Evolutionary conservation across 1,140 invertebrate genomes (phyloP).

Genomic region (Macrotrachela quadricornifera): DNA sequence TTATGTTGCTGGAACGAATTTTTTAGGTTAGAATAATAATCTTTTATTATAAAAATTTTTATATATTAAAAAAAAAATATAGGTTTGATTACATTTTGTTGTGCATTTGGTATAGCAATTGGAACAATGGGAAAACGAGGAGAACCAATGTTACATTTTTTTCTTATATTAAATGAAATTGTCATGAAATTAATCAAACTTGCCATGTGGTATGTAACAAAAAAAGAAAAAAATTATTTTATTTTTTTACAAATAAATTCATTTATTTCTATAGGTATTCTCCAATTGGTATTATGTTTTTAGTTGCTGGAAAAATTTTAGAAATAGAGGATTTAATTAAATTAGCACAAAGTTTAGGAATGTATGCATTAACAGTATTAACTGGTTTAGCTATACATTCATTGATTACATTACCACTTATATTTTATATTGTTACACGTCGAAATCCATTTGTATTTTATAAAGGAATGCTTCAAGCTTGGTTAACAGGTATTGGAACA

Average conservation of each 20-base stretch:
- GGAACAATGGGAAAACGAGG: constrained; percentile 28
- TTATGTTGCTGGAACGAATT: constrained; percentile 14
- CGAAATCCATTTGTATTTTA: constrained; percentile 35
- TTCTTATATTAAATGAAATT: constrained; percentile 31
- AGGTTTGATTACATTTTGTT: constrained; percentile 33
- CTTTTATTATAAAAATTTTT: too few relatives aligned
- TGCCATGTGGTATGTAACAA: constrained; percentile 24
- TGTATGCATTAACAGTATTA: constrained; percentile 36
- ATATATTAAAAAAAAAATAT: background rate
- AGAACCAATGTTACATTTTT: constrained; percentile 32
- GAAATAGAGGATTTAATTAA: constrained; percentile 7
- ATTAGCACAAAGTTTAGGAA: background rate
- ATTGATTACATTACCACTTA: constrained; percentile 57
- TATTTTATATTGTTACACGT: constrained; percentile 31
- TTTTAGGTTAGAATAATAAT: constrained; percentile 17
- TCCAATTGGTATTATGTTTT: constrained; percentile 63
- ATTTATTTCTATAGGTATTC: constrained; percentile 42
- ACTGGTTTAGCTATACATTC: constrained; percentile 66
- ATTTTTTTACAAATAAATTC: background rate
- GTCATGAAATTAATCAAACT: constrained; percentile 30
- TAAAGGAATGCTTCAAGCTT: constrained; percentile 34
- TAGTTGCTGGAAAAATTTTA: constrained; percentile 61
- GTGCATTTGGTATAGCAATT: constrained; percentile 34
- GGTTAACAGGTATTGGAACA: constrained; percentile 33
- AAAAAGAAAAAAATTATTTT: background rate